Evolutionary conservation across 2,888 invertebrate genomes (phyloP), one percentile per base, ranked within the genome.

Genomic region (Lasioglossum pauxillum): DNA sequence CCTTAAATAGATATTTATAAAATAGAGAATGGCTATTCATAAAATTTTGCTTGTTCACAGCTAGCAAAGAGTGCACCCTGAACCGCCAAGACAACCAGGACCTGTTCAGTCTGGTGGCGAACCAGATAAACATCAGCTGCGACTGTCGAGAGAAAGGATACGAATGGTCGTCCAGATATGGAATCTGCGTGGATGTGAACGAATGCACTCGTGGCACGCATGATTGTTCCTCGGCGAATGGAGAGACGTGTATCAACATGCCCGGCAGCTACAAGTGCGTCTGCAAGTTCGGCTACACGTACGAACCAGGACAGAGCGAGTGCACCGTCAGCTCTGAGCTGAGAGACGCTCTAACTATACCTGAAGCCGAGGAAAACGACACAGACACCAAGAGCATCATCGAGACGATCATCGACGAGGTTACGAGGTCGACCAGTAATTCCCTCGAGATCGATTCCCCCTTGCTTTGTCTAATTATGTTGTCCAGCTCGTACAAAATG

Each of bases 121-220:
- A 97, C 93, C 95, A 95, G 90, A 97, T 97, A 96, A 97, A 97
- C 91, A 95, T 97, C 74, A 96, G 96, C 72, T 97, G 97, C 92
- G 88, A 95, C 79, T 97, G 97, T 92, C 93, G 93, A 23, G 91
- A 95, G 75, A 78, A 89, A 1, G 97, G 97, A 0, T 96, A 95
- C 94, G 94, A 94, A 87, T 97, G 96, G 96, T 96, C 96, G 87
- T 96, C 97, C 16, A 94, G 95, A 88, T 97, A 96, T 93, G 96
- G 96, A n/a, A 95, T 96, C 87, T 97, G 97, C 94, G 95, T 97
- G 7, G 97, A 97, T 93, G 93, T 96, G 57, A 96, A 97, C 92
- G 97, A 97, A 94, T 97, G 97, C 91, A 90, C 92, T 14, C 93
- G 91, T 31, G 92, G 91, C 31, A 83, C 88, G 60, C 95, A 96